Evolutionary conservation across 2,888 invertebrate genomes (phyloP).

Genomic region (Diploptera punctata): DNA sequence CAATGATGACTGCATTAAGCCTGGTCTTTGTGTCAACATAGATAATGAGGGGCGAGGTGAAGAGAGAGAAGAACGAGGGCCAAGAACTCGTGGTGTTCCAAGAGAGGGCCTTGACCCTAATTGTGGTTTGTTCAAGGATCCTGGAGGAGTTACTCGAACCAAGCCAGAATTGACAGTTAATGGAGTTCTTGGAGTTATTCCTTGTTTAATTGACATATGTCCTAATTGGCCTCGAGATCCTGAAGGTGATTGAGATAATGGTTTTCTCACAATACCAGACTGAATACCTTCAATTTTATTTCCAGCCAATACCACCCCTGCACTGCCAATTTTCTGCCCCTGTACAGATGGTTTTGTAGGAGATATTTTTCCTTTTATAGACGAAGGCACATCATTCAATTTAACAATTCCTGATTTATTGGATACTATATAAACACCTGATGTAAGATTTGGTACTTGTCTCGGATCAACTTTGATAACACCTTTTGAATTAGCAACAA

Average conservation of each 20-base stretch:
- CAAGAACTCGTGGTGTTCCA: conserved; percentile 31
- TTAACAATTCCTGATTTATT: conserved; percentile 57
- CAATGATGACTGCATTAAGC: conserved; percentile 13
- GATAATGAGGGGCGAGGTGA: conserved; percentile 19
- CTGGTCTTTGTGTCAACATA: conserved; percentile 18
- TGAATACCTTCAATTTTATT: not conserved
- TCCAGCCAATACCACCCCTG: not conserved
- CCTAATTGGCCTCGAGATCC: not conserved
- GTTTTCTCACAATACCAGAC: conserved; percentile 11
- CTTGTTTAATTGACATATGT: conserved; percentile 1
- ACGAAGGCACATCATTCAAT: not conserved
- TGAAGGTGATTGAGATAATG: not conserved
- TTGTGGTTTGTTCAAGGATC: not conserved
- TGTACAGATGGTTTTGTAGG: not conserved
- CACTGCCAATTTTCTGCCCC: not conserved
- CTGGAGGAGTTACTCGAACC: conserved; percentile 20
- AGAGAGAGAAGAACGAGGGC: conserved; percentile 28
- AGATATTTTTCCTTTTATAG: not conserved
- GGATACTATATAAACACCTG: conserved; percentile 78
- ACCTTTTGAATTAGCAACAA: conserved; percentile 67
- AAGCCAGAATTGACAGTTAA: conserved; percentile 19
- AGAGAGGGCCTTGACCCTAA: not conserved
- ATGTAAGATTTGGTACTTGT: conserved; percentile 68
- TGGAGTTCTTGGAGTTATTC: not conserved
- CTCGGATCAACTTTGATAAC: conserved; percentile 78